A percentile compares a stretch with the other conserved stretches of the same genome.
Evolutionary conservation across 2,888 invertebrate species (phyloP).

Genomic region (Boloria euphrosyne): DNA sequence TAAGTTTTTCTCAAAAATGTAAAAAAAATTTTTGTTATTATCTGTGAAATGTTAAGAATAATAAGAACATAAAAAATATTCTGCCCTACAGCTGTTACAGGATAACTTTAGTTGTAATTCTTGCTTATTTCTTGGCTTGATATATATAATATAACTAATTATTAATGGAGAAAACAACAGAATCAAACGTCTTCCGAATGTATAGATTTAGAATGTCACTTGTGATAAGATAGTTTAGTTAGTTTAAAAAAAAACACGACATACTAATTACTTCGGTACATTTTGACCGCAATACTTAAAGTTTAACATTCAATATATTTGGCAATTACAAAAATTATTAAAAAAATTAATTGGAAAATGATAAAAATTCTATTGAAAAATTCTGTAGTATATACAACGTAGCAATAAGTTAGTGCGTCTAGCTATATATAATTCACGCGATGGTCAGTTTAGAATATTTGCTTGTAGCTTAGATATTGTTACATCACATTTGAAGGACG

Average conservation of each 20-base stretch:
- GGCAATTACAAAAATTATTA: no score
- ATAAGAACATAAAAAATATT: constrained; percentile 9
- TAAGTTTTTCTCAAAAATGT: not conserved
- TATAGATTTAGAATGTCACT: constrained; percentile 22
- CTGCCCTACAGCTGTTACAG: constrained; percentile 41
- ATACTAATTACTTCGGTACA: no score
- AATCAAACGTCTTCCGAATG: constrained; percentile 46
- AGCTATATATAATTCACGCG: constrained; percentile 33
- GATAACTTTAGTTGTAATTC: constrained; percentile 24
- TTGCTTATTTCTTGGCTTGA: constrained; percentile 26
- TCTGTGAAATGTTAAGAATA: constrained; percentile 33
- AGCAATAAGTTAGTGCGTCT: constrained; percentile 36
- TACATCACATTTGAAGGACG: constrained; percentile 20
- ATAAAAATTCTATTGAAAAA: no score
- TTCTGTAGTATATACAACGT: constrained; percentile 12
- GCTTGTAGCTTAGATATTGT: constrained; percentile 6
- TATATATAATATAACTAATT: no score
- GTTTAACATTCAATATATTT: no score
- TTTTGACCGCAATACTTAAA: no score
- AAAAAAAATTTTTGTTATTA: not conserved
- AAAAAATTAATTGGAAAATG: no score
- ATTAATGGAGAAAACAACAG: constrained; percentile 40
- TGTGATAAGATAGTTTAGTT: constrained; percentile 25
- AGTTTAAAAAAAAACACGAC: not conserved
- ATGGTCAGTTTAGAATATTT: constrained; percentile 45